Evolutionary conservation across 2,888 invertebrate genomes (phyloP).

Genomic region (Limnephilus rhombicus): DNA sequence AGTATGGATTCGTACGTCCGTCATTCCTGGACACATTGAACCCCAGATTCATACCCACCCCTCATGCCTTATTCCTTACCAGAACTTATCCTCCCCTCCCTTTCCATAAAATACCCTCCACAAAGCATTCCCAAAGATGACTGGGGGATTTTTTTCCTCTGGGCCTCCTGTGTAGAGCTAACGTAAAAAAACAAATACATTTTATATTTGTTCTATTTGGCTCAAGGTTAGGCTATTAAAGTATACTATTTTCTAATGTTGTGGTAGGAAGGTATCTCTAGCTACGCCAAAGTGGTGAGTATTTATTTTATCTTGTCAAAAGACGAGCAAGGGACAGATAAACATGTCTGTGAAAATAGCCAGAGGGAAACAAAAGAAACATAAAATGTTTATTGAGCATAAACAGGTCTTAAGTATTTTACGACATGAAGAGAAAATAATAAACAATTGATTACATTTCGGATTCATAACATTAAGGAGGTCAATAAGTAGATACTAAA

Average conservation of each 20-base stretch:
- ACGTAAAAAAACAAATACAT: no score
- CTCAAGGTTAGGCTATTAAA: neutral
- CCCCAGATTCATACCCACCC: no score
- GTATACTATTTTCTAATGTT: neutral
- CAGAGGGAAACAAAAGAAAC: neutral
- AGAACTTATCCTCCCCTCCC: no score
- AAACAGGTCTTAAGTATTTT: neutral
- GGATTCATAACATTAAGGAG: neutral
- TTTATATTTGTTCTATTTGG: no score
- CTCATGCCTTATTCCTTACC: no score
- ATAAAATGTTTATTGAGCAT: neutral
- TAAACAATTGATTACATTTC: neutral
- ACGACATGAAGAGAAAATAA: no score
- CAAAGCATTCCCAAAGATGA: no score
- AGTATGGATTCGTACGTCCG: no score
- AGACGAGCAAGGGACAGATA: neutral
- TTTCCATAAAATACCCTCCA: no score
- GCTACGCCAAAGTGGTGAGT: neutral
- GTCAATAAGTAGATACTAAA: neutral
- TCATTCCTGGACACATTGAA: no score
- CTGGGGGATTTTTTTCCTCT: no score
- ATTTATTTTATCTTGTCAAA: neutral
- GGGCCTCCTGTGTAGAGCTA: no score
- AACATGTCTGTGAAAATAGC: neutral
- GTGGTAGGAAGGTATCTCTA: neutral